Base-by-base conservation (phyloP, 2,888 invertebrate species). In the Leptopilina myrica region DNA sequence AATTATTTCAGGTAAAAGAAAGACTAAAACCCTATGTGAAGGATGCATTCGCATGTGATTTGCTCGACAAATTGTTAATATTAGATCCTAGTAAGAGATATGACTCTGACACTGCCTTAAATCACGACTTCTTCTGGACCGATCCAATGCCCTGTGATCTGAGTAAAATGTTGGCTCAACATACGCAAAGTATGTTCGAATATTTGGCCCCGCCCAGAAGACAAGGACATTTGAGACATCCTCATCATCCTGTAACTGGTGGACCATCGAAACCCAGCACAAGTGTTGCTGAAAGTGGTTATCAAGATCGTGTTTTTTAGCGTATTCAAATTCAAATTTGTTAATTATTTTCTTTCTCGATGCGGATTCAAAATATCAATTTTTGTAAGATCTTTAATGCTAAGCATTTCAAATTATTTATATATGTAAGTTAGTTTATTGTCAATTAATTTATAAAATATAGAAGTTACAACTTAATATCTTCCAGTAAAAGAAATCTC, bases 71-170 rank as follows among this genome's bases (percentile, higher is more conserved):
- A 88, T 92, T 99, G 15, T 92, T 99, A 64, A 96, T 96, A 1
- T 91, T 99, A 75, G 98, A 99, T 91, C 99, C 99, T 0, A 94
- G 95, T 0, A 97, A 97, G 90, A 92, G 97, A 75, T 93, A 94
- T 78, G 97, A 98, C 90, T 95, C 97, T 0, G 98, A 98, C 89
- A 95, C 96, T 0, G 98, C 98, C 0, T 91, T 99, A 1, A 97
- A 98, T 92, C 98, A 99, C 90, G 97, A 98, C 91, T 99, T 98
- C 93, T 99, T 99, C 93, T 99, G 98, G 97, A 96, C 96, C 9
- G 97, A 98, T 90, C 99, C 99, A 0, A 96, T 97, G 96, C 98
- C 98, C 0, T 95, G 96, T 89, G 97, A 97, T 89, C 92, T 97
- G 59, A 96, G 95, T 77, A 96, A 96, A 92, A 98, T 98, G 97